Base-by-base conservation (phyloP, 2,113 vertebrate genomes). In the Syngnathus floridae region DNA sequence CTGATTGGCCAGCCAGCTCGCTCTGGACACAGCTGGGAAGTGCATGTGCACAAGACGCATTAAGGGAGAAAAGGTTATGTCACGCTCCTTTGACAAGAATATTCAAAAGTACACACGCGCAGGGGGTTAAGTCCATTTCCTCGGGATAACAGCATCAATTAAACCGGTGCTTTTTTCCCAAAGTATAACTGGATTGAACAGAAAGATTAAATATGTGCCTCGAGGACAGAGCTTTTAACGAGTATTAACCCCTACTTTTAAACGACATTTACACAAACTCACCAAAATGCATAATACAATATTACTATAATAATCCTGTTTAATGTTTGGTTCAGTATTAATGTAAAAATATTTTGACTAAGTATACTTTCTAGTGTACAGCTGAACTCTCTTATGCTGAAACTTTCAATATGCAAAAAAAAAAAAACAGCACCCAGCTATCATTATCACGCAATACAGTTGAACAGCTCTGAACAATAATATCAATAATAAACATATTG, bases 11-110 rank as follows among this genome's bases (percentile, higher is more conserved):
- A 79, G 71, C 83, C 26, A 17, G 26, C 54, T 14, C 77, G 84
- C 83, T 83, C 82, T 76, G 83, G 87, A 89, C 89, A 85, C 86
- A 89, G 84, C 85, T 86, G 86, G 86, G 84, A 86, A 85, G 87
- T 88, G 78, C 75, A 87, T 83, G 85, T 70, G 73, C 84, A 76
- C 84, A 83, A 83, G 87, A 86, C 87, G 79, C 86, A 87, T 91
- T 82, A 86, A 78, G 71, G 77, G 74, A 77, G 78, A 84, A 88
- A 87, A 85, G 87, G 88, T 88, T 87, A 86, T 87, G 88, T 88
- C 86, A 89, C 65, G 67, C 79, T 88, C 89, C 77, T 83, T 81
- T 84, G 77, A 80, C 78, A 77, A 83, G 75, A 88, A 89, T 87
- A 88, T 89, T 90, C 82, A 82, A 79, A 85, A 82, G 62, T 76